Evolutionary conservation across 2,113 vertebrate species (phyloP).

Genomic region (Psephotus haematonotus): DNA sequence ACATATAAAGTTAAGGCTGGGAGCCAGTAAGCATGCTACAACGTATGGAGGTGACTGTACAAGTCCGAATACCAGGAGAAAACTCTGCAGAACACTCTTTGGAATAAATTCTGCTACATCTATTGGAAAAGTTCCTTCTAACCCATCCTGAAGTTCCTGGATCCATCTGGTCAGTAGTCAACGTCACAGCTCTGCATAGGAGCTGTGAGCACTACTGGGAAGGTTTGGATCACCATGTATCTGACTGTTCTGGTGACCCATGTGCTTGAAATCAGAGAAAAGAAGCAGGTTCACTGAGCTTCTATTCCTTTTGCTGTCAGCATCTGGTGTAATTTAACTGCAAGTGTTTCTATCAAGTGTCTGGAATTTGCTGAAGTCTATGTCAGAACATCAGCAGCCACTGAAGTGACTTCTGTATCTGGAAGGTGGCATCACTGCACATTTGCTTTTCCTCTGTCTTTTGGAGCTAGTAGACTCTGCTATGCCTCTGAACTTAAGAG

Average conservation of each 20-base stretch:
- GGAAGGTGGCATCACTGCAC: not conserved
- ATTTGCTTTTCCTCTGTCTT: not conserved
- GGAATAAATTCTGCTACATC: not conserved
- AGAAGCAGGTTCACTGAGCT: not conserved
- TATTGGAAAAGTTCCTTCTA: not conserved
- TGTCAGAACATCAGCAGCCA: not conserved
- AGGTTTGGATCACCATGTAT: not conserved
- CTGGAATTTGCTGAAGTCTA: not conserved
- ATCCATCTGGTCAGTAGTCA: not conserved
- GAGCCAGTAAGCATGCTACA: not conserved
- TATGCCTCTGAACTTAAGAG: not conserved
- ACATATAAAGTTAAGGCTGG: not conserved
- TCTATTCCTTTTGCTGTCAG: not conserved
- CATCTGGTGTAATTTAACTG: not conserved
- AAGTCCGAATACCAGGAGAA: not conserved
- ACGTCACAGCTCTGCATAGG: accelerated
- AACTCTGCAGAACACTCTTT: not conserved
- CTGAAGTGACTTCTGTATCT: not conserved
- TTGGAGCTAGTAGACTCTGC: not conserved
- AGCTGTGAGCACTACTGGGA: not conserved
- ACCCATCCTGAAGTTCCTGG: not conserved
- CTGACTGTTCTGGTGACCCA: not conserved
- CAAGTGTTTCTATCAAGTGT: not conserved
- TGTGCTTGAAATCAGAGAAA: not conserved
- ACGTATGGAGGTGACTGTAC: not conserved